phyloP scores from a whole-genome alignment of 2,797 vertebrate species.

The Eptatretus atami region DNA sequence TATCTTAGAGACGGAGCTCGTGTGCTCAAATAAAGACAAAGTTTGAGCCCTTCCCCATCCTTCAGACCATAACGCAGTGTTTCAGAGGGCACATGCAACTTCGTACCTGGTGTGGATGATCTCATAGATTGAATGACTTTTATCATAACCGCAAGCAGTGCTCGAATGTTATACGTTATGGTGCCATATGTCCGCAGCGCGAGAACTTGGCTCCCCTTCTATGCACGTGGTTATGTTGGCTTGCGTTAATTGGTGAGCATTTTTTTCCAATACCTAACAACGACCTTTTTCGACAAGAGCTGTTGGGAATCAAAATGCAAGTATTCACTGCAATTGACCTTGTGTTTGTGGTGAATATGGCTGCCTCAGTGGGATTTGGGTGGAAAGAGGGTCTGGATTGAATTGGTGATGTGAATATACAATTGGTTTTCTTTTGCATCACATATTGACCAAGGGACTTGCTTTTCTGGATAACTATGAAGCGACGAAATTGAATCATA shows the following conservation, averaged over 20 bases:
- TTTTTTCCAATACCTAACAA: no score
- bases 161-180: slow-evolving; percentile 76
- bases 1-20: no score
- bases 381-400: no score
- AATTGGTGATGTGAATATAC: no score
- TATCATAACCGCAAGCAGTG: slow-evolving; percentile 59
- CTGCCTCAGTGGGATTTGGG: background rate
- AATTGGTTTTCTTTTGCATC: no score
- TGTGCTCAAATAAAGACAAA: no score
- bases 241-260: slow-evolving; percentile 46
- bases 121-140: slow-evolving; percentile 84
- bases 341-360: slow-evolving; percentile 2
- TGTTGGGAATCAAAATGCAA: no score
- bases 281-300: no score
- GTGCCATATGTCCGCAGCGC: slow-evolving; percentile 72
- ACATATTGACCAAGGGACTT: no score
- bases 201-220: slow-evolving; percentile 81
- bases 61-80: slow-evolving; percentile 44
- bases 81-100: slow-evolving; percentile 85
- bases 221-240: slow-evolving; percentile 83
- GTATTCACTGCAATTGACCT: background rate
- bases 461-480: no score
- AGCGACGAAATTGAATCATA: no score
- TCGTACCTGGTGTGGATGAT: slow-evolving; percentile 63
- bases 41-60: no score